Percentiles rank a stretch among this genome's conserved stretches.
phyloP scores from a whole-genome alignment of 1,140 invertebrate genomes.

The Acromyrmex charruanus region DNA sequence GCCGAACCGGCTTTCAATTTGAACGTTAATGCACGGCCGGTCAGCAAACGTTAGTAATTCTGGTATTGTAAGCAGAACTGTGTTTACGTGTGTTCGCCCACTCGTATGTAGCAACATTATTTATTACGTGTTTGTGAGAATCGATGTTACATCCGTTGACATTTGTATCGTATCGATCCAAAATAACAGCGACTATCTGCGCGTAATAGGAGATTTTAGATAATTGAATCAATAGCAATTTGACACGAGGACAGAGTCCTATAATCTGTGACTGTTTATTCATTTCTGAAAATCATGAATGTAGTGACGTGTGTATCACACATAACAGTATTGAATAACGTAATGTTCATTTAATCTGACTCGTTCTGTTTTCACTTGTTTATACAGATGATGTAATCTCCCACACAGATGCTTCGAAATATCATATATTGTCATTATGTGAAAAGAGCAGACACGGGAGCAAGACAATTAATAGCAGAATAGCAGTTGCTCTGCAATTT shows the following conservation, averaged over 20 bases:
- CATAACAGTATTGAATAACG: not conserved
- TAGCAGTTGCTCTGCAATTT: slow-evolving; percentile 7
- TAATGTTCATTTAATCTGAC: not conserved
- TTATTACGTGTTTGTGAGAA: not conserved
- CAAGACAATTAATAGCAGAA: not conserved
- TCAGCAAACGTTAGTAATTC: not conserved
- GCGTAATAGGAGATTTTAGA: not conserved
- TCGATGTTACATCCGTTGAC: not conserved
- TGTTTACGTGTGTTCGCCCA: no score
- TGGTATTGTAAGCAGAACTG: no score
- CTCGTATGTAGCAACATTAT: not conserved
- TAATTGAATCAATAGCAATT: not conserved
- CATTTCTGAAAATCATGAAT: not conserved
- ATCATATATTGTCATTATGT: not conserved
- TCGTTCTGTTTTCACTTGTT: not conserved
- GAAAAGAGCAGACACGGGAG: not conserved
- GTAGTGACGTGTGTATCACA: not conserved
- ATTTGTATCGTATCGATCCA: not conserved
- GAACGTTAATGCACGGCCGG: not conserved
- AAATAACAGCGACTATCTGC: not conserved
- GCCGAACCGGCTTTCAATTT: slow-evolving; percentile 40
- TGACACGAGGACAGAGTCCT: not conserved
- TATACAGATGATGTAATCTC: not conserved
- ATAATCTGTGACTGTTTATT: not conserved
- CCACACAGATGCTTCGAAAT: not conserved